A percentile compares a stretch with the other conserved stretches of the same genome.
phyloP scores from a whole-genome alignment of 2,113 vertebrate species.

The Microtus montanus region DNA sequence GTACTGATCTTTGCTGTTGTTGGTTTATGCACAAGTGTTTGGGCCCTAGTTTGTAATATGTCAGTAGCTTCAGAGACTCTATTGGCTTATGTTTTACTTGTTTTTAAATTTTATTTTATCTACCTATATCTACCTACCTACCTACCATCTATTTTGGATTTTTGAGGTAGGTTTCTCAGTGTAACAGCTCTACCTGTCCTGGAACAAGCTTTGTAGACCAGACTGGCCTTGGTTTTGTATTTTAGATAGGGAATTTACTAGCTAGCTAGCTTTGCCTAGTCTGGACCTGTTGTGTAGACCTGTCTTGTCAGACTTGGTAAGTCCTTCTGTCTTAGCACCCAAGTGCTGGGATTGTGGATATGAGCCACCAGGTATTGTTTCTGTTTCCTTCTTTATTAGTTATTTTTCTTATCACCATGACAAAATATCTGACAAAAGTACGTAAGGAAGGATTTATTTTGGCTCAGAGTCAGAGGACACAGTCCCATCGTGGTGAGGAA shows the following conservation, averaged over 20 bases:
- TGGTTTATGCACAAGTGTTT: constrained; percentile 7
- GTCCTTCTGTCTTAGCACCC: background rate
- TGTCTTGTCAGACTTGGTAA: background rate
- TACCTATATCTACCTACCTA: no score
- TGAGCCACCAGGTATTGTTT: background rate
- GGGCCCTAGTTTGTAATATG: background rate
- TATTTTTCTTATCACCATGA: background rate
- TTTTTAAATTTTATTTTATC: background rate
- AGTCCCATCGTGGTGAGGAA: background rate
- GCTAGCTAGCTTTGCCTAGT: background rate
- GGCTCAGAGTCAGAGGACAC: background rate
- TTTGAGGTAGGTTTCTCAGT: no score
- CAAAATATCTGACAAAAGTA: background rate
- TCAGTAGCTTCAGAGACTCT: background rate
- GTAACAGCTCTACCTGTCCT: no score
- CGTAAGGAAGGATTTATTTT: background rate
- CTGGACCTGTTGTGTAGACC: background rate
- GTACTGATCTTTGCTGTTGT: background rate
- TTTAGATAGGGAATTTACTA: background rate
- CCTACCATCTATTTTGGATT: no score
- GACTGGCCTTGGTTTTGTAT: no score
- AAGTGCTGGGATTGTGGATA: background rate
- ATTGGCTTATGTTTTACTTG: background rate
- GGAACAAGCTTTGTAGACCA: no score
- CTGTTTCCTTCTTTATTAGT: background rate